A percentile compares a stretch with the other conserved stretches of the same genome.
Conservation (phyloP, 2,888 invertebrate species). For the Altica lythri region DNA sequence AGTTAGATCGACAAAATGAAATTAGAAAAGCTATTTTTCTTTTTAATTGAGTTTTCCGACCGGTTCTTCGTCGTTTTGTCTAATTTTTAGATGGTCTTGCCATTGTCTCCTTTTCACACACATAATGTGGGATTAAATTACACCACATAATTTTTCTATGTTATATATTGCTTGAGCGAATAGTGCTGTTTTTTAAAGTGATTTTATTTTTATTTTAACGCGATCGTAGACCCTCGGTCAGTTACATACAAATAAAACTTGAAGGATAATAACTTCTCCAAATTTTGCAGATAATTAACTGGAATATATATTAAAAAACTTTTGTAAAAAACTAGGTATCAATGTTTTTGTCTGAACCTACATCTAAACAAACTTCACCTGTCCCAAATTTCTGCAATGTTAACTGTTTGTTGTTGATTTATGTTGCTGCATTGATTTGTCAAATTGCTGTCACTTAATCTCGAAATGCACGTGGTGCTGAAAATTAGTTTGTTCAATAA, state of each 20-base stretch:
- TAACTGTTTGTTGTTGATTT: too few relatives aligned
- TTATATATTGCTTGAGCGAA: slow-evolving; percentile 2
- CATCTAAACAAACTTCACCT: too few relatives aligned
- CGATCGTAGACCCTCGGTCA: too few relatives aligned
- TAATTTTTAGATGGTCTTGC: slow-evolving; percentile 23
- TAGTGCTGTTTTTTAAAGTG: neutral
- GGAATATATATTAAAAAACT: neutral
- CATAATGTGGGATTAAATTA: slow-evolving; percentile 10
- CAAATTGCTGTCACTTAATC: too few relatives aligned
- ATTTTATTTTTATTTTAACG: neutral
- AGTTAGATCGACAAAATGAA: slow-evolving; percentile 17
- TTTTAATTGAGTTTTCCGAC: slow-evolving; percentile 21
- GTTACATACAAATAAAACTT: too few relatives aligned
- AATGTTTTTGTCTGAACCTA: too few relatives aligned
- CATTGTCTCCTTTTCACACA: slow-evolving; percentile 4
- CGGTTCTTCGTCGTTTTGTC: slow-evolving; percentile 21
- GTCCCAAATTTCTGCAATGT: too few relatives aligned
- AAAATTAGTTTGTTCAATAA: too few relatives aligned
- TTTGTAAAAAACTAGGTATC: too few relatives aligned
- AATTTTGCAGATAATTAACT: neutral
- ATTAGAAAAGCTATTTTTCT: slow-evolving; percentile 26
- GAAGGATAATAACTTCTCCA: neutral
- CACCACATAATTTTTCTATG: slow-evolving; percentile 8
- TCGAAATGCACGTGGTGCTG: too few relatives aligned
- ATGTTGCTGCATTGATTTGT: too few relatives aligned